A percentile compares a stretch with the other conserved stretches of the same genome.
Conservation (phyloP, 1,140 invertebrate genomes). For the Notospermus geniculatus region DNA sequence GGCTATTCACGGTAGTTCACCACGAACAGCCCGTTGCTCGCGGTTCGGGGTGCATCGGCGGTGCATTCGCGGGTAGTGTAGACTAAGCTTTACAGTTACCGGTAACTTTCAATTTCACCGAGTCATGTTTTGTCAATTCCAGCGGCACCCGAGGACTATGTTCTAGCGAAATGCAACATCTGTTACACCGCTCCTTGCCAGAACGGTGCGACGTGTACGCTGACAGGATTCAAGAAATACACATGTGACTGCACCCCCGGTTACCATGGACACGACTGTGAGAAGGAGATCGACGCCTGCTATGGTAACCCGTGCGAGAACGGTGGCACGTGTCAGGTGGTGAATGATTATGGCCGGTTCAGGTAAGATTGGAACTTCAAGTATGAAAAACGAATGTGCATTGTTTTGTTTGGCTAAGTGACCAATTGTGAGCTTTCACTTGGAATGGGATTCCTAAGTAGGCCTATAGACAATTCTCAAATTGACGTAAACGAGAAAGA, state of each 20-base stretch:
- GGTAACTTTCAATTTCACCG: too few relatives aligned
- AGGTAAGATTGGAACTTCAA: too few relatives aligned
- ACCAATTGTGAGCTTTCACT: background rate
- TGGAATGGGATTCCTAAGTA: too few relatives aligned
- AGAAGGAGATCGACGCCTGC: slow-evolving; percentile 92
- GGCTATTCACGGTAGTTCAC: too few relatives aligned
- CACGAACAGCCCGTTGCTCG: too few relatives aligned
- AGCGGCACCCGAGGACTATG: slow-evolving; percentile 32
- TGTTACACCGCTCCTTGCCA: slow-evolving; percentile 78
- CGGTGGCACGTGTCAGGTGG: slow-evolving; percentile 72
- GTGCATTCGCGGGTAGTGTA: too few relatives aligned
- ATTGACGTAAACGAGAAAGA: too few relatives aligned
- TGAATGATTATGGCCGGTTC: slow-evolving; percentile 45
- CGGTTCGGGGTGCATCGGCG: too few relatives aligned
- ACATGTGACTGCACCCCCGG: slow-evolving; percentile 50
- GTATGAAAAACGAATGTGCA: too few relatives aligned
- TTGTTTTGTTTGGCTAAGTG: too few relatives aligned
- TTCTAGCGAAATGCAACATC: slow-evolving; percentile 79
- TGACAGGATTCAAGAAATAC: slow-evolving; percentile 46
- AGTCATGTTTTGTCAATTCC: background rate
- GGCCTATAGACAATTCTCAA: too few relatives aligned
- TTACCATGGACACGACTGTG: slow-evolving; percentile 89
- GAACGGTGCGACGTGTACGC: slow-evolving; percentile 85
- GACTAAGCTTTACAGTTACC: too few relatives aligned
- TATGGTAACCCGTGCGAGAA: slow-evolving; percentile 87